Percentiles rank a stretch among this genome's conserved stretches.
Conservation (phyloP, 2,888 invertebrate species). For the Chirona hameri region DNA sequence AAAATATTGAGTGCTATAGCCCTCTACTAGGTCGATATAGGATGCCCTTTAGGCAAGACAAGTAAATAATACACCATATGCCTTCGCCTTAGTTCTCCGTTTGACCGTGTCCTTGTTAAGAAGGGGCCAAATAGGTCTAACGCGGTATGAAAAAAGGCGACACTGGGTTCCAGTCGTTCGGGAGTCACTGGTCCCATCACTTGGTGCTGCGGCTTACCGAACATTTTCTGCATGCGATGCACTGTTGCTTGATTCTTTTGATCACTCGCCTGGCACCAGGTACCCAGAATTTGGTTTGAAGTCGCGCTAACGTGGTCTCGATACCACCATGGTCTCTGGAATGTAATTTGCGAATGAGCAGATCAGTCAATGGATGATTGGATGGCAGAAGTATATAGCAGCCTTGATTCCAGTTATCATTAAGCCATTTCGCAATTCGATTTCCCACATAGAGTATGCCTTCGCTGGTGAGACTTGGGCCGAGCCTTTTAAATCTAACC, state of each 20-base stretch:
- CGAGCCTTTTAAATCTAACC: conserved; percentile 30
- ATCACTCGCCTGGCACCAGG: conserved; percentile 24
- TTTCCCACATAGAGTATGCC: conserved; percentile 32
- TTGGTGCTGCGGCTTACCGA: too few species aligned
- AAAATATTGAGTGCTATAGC: too few species aligned
- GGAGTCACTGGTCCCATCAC: too few species aligned
- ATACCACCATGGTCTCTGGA: conserved; percentile 30
- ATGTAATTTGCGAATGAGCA: conserved; percentile 27
- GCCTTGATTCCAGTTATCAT: too few species aligned
- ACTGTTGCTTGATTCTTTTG: neutral
- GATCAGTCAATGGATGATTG: too few species aligned
- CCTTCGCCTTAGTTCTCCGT: conserved; percentile 1
- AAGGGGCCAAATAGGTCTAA: conserved; percentile 23
- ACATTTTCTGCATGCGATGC: conserved; percentile 12
- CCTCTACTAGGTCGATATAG: too few species aligned
- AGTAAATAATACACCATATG: too few species aligned
- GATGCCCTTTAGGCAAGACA: too few species aligned
- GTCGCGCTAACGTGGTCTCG: conserved; percentile 22
- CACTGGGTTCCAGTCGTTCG: too few species aligned
- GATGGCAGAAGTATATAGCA: too few species aligned
- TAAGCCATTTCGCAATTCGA: too few species aligned
- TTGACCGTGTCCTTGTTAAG: conserved; percentile 26
- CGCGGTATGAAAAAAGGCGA: neutral
- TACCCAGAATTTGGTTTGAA: conserved; percentile 31
- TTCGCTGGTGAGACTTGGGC: neutral